phyloP scores from a whole-genome alignment of 1,140 invertebrate genomes.

The Campoletis sonorensis region DNA sequence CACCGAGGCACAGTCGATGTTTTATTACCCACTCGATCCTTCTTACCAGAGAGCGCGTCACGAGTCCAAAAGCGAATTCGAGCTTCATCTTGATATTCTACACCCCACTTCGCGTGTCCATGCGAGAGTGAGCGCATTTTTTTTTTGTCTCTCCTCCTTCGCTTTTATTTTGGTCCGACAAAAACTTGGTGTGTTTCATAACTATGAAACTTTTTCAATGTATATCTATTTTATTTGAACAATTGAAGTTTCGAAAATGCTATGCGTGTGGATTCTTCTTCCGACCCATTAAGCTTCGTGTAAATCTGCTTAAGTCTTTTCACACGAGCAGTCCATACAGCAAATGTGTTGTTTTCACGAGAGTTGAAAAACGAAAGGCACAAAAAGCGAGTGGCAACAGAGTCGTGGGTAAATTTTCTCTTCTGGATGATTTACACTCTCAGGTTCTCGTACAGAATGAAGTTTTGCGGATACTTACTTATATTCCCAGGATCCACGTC shows the following conservation, averaged over 20 bases:
- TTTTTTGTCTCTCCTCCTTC: no score
- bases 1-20: slow-evolving; percentile 45
- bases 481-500: slow-evolving; percentile 41
- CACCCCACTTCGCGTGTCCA: slow-evolving; percentile 57
- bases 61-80: slow-evolving; percentile 51
- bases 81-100: slow-evolving; percentile 64
- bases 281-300: not conserved
- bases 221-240: no score
- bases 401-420: slow-evolving; percentile 33
- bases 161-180: no score
- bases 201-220: no score
- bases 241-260: no score
- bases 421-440: slow-evolving; percentile 36
- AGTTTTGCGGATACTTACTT: slow-evolving; percentile 42
- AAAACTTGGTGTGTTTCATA: no score
- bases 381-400: not conserved
- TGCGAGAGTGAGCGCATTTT: slow-evolving; percentile 44
- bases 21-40: slow-evolving; percentile 64
- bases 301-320: not conserved
- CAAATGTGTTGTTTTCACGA: slow-evolving; percentile 15
- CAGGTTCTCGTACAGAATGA: slow-evolving; percentile 15
- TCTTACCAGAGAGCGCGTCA: slow-evolving; percentile 54
- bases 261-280: no score
- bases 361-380: not conserved
- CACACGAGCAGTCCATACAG: not conserved